Percentiles rank a stretch among this genome's conserved stretches.
Evolutionary conservation across 2,888 invertebrate genomes (phyloP).

Genomic region (Caenorhabditis sp.): DNA sequence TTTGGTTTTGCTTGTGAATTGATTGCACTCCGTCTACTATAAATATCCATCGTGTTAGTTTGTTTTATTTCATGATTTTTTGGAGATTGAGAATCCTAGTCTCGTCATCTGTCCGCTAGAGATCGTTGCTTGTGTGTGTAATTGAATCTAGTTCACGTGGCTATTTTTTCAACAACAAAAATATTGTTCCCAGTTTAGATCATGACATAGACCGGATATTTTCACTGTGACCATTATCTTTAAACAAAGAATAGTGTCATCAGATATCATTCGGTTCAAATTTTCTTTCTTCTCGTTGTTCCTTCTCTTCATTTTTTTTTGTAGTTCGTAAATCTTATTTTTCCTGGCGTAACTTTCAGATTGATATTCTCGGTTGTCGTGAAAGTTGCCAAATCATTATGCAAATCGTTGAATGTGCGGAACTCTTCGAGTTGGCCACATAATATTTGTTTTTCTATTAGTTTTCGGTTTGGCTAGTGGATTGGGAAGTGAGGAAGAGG

Average conservation of each 20-base stretch:
- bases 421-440: slow-evolving; percentile 1
- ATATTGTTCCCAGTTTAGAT: too few species aligned
- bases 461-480: neutral
- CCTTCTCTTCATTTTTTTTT: too few species aligned
- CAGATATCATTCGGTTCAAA: too few species aligned
- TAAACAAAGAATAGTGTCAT: too few species aligned
- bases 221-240: too few species aligned
- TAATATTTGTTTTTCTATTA: neutral
- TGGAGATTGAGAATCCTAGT: neutral
- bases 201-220: too few species aligned
- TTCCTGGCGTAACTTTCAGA: neutral
- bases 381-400: neutral
- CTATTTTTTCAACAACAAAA: too few species aligned
- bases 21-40: too few species aligned
- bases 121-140: neutral
- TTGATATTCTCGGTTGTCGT: neutral
- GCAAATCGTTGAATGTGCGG: slow-evolving; percentile 3
- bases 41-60: neutral
- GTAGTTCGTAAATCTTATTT: neutral
- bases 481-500: neutral
- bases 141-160: too few species aligned
- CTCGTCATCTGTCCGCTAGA: neutral
- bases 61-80: neutral
- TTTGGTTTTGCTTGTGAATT: too few species aligned
- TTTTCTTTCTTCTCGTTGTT: too few species aligned